Conservation (phyloP, 2,797 vertebrate species). For the Chanos chanos region DNA sequence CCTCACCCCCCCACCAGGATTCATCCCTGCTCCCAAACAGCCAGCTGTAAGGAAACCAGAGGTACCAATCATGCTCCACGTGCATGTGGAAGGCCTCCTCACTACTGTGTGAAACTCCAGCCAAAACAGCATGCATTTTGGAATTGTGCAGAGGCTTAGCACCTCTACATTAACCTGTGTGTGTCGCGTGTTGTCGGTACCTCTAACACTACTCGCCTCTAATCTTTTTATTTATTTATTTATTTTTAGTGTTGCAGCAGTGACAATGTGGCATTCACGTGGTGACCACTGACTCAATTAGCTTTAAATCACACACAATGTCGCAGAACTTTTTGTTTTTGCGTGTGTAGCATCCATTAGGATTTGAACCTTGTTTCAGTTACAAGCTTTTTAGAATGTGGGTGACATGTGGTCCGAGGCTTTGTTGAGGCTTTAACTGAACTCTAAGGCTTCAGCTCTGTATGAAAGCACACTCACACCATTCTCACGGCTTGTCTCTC, state of each 20-base stretch:
- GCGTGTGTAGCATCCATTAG: not conserved
- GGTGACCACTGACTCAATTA: too few species aligned
- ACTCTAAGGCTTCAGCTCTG: too few species aligned
- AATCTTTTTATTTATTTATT: not conserved
- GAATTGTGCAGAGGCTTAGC: not conserved
- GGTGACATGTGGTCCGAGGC: too few species aligned
- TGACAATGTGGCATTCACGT: too few species aligned
- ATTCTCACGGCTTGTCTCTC: too few species aligned
- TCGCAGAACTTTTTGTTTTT: not conserved
- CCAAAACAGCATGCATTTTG: constrained; percentile 46
- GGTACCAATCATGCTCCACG: constrained; percentile 52
- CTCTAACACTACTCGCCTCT: constrained; percentile 10
- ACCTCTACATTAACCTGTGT: constrained; percentile 7
- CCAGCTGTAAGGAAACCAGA: constrained; percentile 52
- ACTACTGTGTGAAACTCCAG: constrained; percentile 21
- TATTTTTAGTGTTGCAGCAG: not conserved
- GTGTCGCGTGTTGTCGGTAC: not conserved
- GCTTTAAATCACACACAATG: not conserved
- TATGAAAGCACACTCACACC: too few species aligned
- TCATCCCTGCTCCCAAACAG: constrained; percentile 41
- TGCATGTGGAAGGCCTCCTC: constrained; percentile 29
- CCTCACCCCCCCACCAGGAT: constrained; percentile 33
- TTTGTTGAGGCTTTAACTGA: too few species aligned
- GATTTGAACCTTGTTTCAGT: too few species aligned
- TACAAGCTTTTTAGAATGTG: too few species aligned